Evolutionary conservation across 2,113 vertebrate species (phyloP).

Genomic region (Syngnathus floridae): DNA sequence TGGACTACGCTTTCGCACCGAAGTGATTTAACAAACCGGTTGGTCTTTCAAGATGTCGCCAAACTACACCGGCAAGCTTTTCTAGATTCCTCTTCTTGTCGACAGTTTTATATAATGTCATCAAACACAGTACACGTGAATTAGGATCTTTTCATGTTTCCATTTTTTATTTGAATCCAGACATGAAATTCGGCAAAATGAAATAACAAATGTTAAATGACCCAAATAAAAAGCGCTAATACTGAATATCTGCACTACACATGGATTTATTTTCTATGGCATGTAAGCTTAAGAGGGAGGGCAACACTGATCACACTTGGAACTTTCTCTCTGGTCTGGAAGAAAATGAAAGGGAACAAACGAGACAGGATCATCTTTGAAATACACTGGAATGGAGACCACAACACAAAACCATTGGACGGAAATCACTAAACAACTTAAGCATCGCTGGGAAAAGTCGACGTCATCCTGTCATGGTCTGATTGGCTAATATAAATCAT

Average conservation of each 20-base stretch:
- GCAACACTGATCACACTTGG: conserved; percentile 18
- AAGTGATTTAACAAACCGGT: conserved; percentile 17
- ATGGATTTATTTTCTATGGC: conserved; percentile 42
- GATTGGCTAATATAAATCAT: neutral
- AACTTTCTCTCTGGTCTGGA: conserved; percentile 20
- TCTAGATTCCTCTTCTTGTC: neutral
- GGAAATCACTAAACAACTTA: conserved; percentile 39
- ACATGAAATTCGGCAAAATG: conserved; percentile 56
- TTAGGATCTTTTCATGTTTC: conserved; percentile 11
- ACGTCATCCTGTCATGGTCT: conserved; percentile 13
- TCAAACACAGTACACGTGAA: neutral
- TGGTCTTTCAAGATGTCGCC: neutral
- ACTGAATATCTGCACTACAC: conserved; percentile 40
- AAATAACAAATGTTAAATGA: conserved; percentile 42
- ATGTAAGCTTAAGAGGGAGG: conserved; percentile 28
- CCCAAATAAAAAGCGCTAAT: conserved; percentile 39
- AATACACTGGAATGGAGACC: conserved; percentile 52
- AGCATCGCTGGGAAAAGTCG: conserved; percentile 38
- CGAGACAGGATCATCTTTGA: conserved; percentile 21
- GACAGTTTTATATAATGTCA: neutral
- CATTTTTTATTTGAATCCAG: conserved; percentile 64
- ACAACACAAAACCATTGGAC: conserved; percentile 45
- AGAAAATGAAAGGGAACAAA: conserved; percentile 18
- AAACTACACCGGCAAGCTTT: neutral
- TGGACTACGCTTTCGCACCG: conserved; percentile 43